Evolutionary conservation across 2,113 vertebrate genomes (phyloP).

Genomic region (Toxostoma redivivum): DNA sequence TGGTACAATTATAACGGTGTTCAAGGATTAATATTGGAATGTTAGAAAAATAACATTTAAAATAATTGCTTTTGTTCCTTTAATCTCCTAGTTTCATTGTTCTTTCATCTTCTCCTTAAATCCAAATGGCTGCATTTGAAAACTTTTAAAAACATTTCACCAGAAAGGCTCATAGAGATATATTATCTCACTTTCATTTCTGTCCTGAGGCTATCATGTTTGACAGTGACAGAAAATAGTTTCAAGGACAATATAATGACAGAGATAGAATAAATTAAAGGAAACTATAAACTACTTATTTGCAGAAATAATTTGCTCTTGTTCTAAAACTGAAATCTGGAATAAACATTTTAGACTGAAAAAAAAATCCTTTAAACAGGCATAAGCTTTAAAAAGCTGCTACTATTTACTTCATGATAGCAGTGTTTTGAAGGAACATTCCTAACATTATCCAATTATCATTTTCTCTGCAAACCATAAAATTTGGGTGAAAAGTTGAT

Average conservation of each 20-base stretch:
- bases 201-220: slow-evolving; percentile 27
- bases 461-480: background rate
- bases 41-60: background rate
- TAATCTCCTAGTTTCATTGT: slow-evolving; percentile 9
- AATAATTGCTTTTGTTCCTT: slow-evolving; percentile 33
- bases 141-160: slow-evolving; percentile 36
- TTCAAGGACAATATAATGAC: slow-evolving; percentile 46
- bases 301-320: background rate
- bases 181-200: slow-evolving; percentile 9
- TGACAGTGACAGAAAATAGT: slow-evolving; percentile 40
- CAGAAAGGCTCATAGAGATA: background rate
- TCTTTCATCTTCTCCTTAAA: slow-evolving; percentile 47
- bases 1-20: slow-evolving; percentile 1
- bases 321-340: background rate
- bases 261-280: slow-evolving; percentile 43
- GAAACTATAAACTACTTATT: background rate
- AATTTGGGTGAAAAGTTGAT: slow-evolving; percentile 21
- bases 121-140: slow-evolving; percentile 23
- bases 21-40: slow-evolving; percentile 21
- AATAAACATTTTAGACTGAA: background rate
- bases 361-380: background rate
- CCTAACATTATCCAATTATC: background rate
- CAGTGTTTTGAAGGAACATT: background rate
- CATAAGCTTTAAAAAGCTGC: background rate
- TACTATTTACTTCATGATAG: background rate